Percentiles rank a stretch among this genome's conserved stretches.
These are phyloP conservation scores for Boloria euphrosyne DNA, from an alignment of 2,888 invertebrate species.

Conservation along the genomic window DNA sequence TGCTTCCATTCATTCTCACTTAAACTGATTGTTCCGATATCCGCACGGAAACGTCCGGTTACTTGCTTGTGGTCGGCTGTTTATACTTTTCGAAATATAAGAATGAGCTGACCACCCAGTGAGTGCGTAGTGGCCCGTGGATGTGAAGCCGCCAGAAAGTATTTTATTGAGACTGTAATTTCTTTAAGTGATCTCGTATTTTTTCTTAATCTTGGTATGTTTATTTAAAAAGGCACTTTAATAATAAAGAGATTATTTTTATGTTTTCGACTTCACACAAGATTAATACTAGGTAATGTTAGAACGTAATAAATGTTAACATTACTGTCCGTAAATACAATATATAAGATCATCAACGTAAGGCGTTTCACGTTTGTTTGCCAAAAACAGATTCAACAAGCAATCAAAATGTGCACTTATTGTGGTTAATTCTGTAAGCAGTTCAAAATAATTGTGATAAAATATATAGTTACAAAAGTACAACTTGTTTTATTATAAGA, in stretches of 20 bases:
- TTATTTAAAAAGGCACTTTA: too few species aligned
- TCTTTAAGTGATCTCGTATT: background rate
- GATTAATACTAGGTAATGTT: background rate
- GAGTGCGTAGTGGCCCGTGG: conserved; percentile 54
- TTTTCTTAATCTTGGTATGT: too few species aligned
- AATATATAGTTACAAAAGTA: conserved; percentile 30
- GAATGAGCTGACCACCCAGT: conserved; percentile 75
- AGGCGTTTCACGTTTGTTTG: background rate
- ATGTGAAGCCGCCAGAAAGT: conserved; percentile 54
- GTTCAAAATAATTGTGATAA: conserved; percentile 21
- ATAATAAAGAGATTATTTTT: too few species aligned
- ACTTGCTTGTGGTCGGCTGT: conserved; percentile 54
- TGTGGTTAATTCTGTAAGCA: background rate
- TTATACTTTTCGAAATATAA: conserved; percentile 55
- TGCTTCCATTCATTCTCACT: conserved; percentile 30
- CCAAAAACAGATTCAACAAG: conserved; percentile 11
- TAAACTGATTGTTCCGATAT: conserved; percentile 50
- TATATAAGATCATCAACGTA: background rate
- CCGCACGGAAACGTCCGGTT: conserved; percentile 73
- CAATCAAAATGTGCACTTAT: conserved; percentile 6
- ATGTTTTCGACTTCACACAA: too few species aligned
- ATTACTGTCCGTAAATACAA: background rate
- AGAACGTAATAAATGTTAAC: background rate
- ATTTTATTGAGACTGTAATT: conserved; percentile 19
- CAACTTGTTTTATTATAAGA: conserved; percentile 29